Percentiles rank a stretch among this genome's conserved stretches.
Evolutionary conservation across 2,797 vertebrate species (phyloP).

Genomic region (Acanthopagrus latus): DNA sequence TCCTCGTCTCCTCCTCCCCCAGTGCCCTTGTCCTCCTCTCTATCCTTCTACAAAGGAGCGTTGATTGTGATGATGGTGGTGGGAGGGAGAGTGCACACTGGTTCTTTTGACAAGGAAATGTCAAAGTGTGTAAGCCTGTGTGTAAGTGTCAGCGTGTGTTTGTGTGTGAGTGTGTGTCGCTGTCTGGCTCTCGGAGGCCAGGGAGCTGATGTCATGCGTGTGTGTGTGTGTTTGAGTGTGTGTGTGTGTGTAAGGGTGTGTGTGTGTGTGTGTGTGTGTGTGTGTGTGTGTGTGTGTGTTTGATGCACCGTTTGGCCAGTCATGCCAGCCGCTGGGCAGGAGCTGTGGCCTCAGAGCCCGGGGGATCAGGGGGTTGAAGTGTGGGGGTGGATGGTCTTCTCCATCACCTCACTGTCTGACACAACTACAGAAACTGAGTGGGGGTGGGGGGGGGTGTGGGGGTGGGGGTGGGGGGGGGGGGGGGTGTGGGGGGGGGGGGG

Average conservation of each 20-base stretch:
- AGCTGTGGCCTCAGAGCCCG: constrained; percentile 61
- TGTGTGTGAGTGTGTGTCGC: constrained; percentile 50
- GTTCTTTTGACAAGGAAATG: constrained; percentile 86
- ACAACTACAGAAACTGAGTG: constrained; percentile 43
- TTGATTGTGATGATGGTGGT: constrained; percentile 83
- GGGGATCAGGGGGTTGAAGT: constrained; percentile 69
- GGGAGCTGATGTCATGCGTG: constrained; percentile 81
- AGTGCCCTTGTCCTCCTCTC: constrained; percentile 74
- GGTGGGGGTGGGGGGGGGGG: background rate
- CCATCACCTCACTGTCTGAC: constrained; percentile 65
- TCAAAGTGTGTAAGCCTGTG: constrained; percentile 80
- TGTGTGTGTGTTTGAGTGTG: constrained; percentile 17
- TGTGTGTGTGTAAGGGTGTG: too few species aligned
- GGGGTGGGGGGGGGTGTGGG: too few species aligned
- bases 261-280: constrained; percentile 11
- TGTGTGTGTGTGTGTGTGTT: constrained; percentile 57
- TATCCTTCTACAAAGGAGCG: constrained; percentile 80
- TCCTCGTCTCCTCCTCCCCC: constrained; percentile 53
- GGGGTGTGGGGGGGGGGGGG: background rate
- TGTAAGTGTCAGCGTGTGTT: constrained; percentile 67
- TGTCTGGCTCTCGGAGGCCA: constrained; percentile 72
- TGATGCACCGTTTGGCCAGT: constrained; percentile 76
- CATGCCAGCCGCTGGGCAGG: constrained; percentile 65
- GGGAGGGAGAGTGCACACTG: constrained; percentile 82
- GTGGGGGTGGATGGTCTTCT: constrained; percentile 71